Evolutionary conservation across 2,797 vertebrate species (phyloP).

Genomic region (Micromesistius poutassou): DNA sequence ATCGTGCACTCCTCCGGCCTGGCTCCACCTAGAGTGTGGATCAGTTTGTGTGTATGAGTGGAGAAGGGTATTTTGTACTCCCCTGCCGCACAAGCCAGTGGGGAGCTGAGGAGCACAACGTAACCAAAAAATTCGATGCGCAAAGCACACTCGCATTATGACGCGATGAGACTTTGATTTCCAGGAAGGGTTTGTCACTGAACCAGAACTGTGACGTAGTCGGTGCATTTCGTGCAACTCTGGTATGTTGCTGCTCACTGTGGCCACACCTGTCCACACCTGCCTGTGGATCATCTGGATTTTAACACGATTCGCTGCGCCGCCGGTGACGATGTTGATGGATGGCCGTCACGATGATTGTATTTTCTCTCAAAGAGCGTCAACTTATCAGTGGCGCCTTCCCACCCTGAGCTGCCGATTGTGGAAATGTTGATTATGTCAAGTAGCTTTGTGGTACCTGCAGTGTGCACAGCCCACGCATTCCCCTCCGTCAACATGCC

Average conservation of each 20-base stretch:
- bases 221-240: background rate
- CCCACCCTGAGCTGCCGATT: background rate
- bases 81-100: background rate
- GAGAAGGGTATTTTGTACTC: background rate
- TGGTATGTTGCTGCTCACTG: background rate
- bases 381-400: background rate
- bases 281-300: background rate
- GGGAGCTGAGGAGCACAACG: background rate
- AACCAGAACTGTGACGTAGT: background rate
- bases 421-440: background rate
- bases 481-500: background rate
- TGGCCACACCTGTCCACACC: background rate
- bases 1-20: too few species aligned
- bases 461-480: background rate
- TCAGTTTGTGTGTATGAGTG: background rate
- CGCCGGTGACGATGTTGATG: background rate
- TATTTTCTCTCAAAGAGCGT: background rate
- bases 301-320: background rate
- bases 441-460: background rate
- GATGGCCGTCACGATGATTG: background rate
- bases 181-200: background rate
- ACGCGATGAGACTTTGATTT: background rate
- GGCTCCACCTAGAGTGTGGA: background rate
- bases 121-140: background rate
- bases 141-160: background rate